Conservation (phyloP, 2,888 invertebrate genomes). For the Tetrapedia diversipes region DNA sequence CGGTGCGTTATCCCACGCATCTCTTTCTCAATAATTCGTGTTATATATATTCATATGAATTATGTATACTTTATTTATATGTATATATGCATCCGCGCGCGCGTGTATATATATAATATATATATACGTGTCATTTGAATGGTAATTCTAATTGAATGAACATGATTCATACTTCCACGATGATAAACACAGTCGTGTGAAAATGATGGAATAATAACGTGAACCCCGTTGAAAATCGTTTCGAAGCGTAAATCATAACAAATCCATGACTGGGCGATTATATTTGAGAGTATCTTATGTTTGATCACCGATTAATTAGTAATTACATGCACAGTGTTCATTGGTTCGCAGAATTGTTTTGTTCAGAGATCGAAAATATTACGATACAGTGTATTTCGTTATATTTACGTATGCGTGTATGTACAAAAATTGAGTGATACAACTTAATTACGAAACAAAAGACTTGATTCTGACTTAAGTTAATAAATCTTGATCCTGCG, state of each 20-base stretch:
- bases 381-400: slow-evolving; percentile 12
- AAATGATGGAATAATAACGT: slow-evolving; percentile 19
- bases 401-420: slow-evolving; percentile 18
- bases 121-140: slow-evolving; percentile 54
- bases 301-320: slow-evolving; percentile 9
- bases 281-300: slow-evolving; percentile 3
- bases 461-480: neutral
- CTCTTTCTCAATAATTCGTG: slow-evolving; percentile 50
- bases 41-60: slow-evolving; percentile 54
- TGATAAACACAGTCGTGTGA: slow-evolving; percentile 44
- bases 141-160: slow-evolving; percentile 47
- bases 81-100: slow-evolving; percentile 42
- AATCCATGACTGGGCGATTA: slow-evolving; percentile 71
- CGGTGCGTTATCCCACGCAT: slow-evolving; percentile 56
- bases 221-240: slow-evolving; percentile 39
- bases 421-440: slow-evolving; percentile 34
- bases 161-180: slow-evolving; percentile 47
- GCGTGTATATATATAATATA: slow-evolving; percentile 37
- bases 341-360: slow-evolving; percentile 6
- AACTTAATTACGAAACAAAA: slow-evolving; percentile 14
- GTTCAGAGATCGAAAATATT: slow-evolving; percentile 10
- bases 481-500: neutral
- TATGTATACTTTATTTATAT: slow-evolving; percentile 44
- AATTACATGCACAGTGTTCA: slow-evolving; percentile 23
- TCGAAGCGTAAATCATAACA: slow-evolving; percentile 57